Evolutionary conservation across 2,888 invertebrate genomes (phyloP).

Genomic region (Tetramorium bicarinatum): DNA sequence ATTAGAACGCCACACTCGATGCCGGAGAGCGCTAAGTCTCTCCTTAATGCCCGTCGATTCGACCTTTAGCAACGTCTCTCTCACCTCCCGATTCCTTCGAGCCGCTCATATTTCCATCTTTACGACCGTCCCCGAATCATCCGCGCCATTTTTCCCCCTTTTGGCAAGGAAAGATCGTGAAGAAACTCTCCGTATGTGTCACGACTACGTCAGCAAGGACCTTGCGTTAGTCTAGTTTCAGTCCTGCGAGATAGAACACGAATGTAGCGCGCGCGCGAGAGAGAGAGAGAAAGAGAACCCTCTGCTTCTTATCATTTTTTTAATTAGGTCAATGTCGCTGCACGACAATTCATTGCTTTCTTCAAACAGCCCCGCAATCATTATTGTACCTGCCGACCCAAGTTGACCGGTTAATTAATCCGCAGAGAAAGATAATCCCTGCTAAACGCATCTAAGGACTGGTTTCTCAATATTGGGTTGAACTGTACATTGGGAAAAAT

Average conservation of each 20-base stretch:
- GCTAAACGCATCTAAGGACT: no score
- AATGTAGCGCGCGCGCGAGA: neutral
- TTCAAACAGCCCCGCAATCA: constrained; percentile 14
- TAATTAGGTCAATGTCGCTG: constrained; percentile 43
- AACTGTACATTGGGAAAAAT: no score
- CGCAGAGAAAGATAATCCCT: no score
- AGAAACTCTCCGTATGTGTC: neutral
- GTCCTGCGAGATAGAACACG: constrained; percentile 28
- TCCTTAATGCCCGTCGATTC: constrained; percentile 24
- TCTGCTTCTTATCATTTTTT: constrained; percentile 38
- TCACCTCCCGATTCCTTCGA: neutral
- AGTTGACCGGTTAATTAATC: constrained; percentile 1
- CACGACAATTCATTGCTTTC: constrained; percentile 30
- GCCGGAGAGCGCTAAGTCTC: neutral
- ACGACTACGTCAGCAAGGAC: constrained; percentile 29
- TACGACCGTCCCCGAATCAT: neutral
- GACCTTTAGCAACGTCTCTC: neutral
- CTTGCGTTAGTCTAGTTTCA: constrained; percentile 36
- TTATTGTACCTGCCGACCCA: neutral
- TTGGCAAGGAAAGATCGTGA: neutral
- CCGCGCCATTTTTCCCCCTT: neutral
- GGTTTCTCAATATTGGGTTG: no score
- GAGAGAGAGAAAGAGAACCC: neutral
- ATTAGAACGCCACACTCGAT: constrained; percentile 44
- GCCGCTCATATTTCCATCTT: neutral